A percentile compares a stretch with the other conserved stretches of the same genome.
Conservation (phyloP, 2,113 vertebrate genomes). For the Elephantulus edwardii region DNA sequence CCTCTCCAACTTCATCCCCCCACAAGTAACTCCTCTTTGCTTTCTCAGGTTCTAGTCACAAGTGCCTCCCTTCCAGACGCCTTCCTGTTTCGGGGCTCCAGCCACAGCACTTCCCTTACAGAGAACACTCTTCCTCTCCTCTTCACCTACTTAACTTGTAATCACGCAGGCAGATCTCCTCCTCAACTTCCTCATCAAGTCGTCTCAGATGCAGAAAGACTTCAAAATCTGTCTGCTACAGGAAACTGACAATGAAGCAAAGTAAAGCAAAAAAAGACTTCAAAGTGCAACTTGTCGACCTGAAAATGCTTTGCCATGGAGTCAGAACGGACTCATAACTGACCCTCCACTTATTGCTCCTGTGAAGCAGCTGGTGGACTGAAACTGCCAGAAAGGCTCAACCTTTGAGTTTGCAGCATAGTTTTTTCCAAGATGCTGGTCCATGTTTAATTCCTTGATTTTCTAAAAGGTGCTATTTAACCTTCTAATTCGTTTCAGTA, state of each 20-base stretch:
- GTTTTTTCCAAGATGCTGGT: background rate
- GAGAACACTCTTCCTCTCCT: background rate
- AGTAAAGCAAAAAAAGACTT: constrained; percentile 28
- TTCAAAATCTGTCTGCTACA: constrained; percentile 6
- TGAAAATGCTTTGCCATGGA: constrained; percentile 1
- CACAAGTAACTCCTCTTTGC: background rate
- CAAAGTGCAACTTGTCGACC: background rate
- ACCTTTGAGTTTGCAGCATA: too few relatives aligned
- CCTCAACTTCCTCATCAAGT: constrained; percentile 27
- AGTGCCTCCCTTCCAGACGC: background rate
- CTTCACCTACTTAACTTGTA: background rate
- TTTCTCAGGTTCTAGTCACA: background rate
- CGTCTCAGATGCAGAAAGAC: background rate
- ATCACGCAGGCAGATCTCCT: background rate
- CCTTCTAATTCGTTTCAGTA: constrained; percentile 21
- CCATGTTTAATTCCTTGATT: constrained; percentile 17
- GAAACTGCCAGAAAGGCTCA: too few relatives aligned
- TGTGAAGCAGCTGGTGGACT: too few relatives aligned
- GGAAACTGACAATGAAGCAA: constrained; percentile 34
- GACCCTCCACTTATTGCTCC: too few relatives aligned
- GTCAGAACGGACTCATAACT: too few relatives aligned
- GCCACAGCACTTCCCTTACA: background rate
- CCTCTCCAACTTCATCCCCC: background rate
- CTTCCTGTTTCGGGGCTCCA: background rate
- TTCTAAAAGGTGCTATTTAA: constrained; percentile 19